These are phyloP conservation scores for Troides helena DNA, from an alignment of 2,888 invertebrate species.

Conservation along the genomic window DNA sequence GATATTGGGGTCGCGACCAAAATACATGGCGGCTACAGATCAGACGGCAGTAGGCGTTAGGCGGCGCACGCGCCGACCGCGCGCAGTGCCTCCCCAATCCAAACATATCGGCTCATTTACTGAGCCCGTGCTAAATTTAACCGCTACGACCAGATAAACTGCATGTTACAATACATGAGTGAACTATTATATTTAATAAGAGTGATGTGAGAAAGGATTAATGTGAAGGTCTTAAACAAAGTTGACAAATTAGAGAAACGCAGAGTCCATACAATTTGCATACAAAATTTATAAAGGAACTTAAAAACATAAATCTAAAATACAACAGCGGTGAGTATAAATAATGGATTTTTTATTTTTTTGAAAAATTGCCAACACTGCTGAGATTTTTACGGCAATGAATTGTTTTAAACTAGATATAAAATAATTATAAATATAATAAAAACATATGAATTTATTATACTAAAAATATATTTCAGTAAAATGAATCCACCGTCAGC, in stretches of 20 bases:
- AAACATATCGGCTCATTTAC: slow-evolving; percentile 68
- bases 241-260: slow-evolving; percentile 39
- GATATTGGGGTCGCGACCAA: slow-evolving; percentile 77
- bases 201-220: slow-evolving; percentile 61
- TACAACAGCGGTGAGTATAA: slow-evolving; percentile 68
- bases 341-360: slow-evolving; percentile 61
- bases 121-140: slow-evolving; percentile 71
- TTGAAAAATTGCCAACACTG: slow-evolving; percentile 69
- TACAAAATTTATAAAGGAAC: slow-evolving; percentile 50
- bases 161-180: slow-evolving; percentile 69
- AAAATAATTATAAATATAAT: slow-evolving; percentile 37
- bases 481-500: slow-evolving; percentile 88
- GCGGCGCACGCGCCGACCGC: slow-evolving; percentile 73
- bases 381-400: slow-evolving; percentile 46
- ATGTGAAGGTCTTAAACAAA: slow-evolving; percentile 56
- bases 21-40: slow-evolving; percentile 70
- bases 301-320: slow-evolving; percentile 56
- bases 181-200: slow-evolving; percentile 47
- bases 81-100: slow-evolving; percentile 61
- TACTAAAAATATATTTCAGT: slow-evolving; percentile 49
- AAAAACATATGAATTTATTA: slow-evolving; percentile 31
- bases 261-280: slow-evolving; percentile 34
- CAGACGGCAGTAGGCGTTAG: slow-evolving; percentile 74
- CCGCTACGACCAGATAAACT: slow-evolving; percentile 73
- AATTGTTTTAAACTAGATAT: slow-evolving; percentile 45